Percentiles rank a stretch among this genome's conserved stretches.
These are phyloP conservation scores for Copidosoma aretas DNA, from an alignment of 2,888 invertebrate genomes.

Conservation along the genomic window DNA sequence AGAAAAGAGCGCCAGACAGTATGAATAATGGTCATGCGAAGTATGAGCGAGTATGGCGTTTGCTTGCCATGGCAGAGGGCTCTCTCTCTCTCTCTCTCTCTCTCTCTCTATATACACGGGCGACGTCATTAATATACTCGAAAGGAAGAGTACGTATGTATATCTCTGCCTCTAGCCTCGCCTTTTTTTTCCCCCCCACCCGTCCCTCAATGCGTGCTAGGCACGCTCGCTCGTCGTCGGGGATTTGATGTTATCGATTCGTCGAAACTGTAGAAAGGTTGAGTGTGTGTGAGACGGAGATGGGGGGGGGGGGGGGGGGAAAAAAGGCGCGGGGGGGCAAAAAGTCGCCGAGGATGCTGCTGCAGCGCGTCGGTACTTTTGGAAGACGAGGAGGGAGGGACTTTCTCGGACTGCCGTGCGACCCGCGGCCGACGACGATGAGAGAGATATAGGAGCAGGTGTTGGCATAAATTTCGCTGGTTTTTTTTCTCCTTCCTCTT, in stretches of 20 bases:
- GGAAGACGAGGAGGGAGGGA: neutral
- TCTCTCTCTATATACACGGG: constrained; percentile 31
- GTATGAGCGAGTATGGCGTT: constrained; percentile 41
- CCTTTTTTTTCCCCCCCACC: neutral
- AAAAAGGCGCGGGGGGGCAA: neutral
- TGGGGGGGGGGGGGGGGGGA: constrained; percentile 4
- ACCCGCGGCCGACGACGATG: constrained; percentile 12
- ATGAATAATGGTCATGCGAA: constrained; percentile 47
- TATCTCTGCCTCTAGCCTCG: neutral
- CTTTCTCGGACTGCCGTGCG: constrained; percentile 10
- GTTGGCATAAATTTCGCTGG: constrained; percentile 27
- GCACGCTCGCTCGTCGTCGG: constrained; percentile 19
- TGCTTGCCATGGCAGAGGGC: too few species aligned
- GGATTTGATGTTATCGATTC: constrained; percentile 46
- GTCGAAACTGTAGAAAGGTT: constrained; percentile 44
- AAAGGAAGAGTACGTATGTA: constrained; percentile 25
- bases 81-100: too few species aligned
- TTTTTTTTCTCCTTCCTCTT: constrained; percentile 9
- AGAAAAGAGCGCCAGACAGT: constrained; percentile 12
- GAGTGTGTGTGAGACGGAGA: neutral
- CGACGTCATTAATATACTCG: constrained; percentile 37
- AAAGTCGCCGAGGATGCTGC: constrained; percentile 15
- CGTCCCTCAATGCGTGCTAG: neutral
- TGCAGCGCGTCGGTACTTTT: constrained; percentile 20
- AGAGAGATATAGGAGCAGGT: constrained; percentile 32